Base-by-base conservation (phyloP, 2,797 vertebrate species). In the Apogon talboti region DNA sequence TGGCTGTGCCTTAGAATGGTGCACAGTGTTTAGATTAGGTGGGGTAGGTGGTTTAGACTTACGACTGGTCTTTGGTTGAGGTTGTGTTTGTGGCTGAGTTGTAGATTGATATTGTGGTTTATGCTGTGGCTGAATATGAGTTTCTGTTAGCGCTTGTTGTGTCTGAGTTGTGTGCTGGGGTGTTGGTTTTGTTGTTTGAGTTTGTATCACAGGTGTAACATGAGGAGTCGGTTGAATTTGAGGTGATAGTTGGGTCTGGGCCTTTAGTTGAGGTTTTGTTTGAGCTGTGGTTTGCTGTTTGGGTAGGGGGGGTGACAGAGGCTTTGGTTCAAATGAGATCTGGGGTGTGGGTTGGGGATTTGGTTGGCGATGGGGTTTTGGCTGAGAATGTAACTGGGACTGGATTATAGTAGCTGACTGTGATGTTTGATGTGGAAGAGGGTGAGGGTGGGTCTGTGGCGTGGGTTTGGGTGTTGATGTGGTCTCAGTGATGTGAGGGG, bases 51-150 rank as follows among this genome's bases (percentile, higher is more conserved):
- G 35, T 11, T 45, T 69, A 28, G 51, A 43, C 21, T 37, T 58
- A 21, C 33, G 11, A 19, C 12, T 13, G 24, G 12, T 74, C 19
- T 67, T 64, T 7, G 52, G 30, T 28, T 53, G 2, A 24, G 45
- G n/a, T 21, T 28, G 51, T 33, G 49, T 54, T 64, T 86, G 67
- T 44, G 46, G 41, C 38, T 43, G 45, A 66, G 52, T n/a, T 66
- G 60, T 72, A 47, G 68, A 56, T 11, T 30, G 41, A 38, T 21
- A 60, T 18, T 56, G 63, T 69, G 61, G 24, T 53, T 68, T 38
- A 60, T 37, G 5, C 51, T 79, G 18, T 13, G 66, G 48, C 7
- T 66, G 38, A 11, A 38, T 53, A 7, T 37, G 14, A 61, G 40
- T 41, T 11, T 60, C 66, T 58, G 53, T 44, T 21, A 19, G 18